These are phyloP conservation scores for Colletes latitarsis DNA, from an alignment of 1,140 invertebrate genomes.

Conservation along the genomic window DNA sequence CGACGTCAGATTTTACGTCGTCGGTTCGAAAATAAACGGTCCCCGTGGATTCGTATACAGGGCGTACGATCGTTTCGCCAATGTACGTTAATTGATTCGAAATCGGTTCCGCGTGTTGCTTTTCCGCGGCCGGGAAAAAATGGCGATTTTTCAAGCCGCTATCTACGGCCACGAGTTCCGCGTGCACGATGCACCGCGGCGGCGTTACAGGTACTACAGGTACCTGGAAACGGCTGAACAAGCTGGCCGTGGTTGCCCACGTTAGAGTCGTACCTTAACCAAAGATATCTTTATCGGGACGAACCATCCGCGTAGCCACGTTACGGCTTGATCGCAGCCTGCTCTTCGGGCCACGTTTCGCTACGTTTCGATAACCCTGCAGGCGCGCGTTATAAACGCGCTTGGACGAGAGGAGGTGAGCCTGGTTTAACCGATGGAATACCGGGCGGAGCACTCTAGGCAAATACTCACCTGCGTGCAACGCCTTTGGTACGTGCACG, in stretches of 20 bases:
- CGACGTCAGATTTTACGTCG: no score
- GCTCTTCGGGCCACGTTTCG: slow-evolving; percentile 54
- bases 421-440: slow-evolving; percentile 47
- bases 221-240: slow-evolving; percentile 48
- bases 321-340: slow-evolving; percentile 59
- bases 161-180: slow-evolving; percentile 33
- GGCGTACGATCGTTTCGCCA: not conserved
- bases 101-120: slow-evolving; percentile 31
- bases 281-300: slow-evolving; percentile 68
- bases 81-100: slow-evolving; percentile 47
- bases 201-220: slow-evolving; percentile 48
- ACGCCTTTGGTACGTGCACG: slow-evolving; percentile 20
- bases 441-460: slow-evolving; percentile 55
- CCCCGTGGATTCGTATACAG: no score
- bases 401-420: slow-evolving; percentile 8
- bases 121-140: slow-evolving; percentile 1
- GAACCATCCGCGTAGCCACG: slow-evolving; percentile 58
- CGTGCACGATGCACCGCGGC: slow-evolving; percentile 41
- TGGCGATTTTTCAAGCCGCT: slow-evolving; percentile 20
- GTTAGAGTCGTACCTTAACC: slow-evolving; percentile 58
- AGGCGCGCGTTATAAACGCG: slow-evolving; percentile 50
- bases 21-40: no score
- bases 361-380: slow-evolving; percentile 60
- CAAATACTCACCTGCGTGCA: slow-evolving; percentile 50
- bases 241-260: slow-evolving; percentile 36